Evolutionary conservation across 2,888 invertebrate genomes (phyloP).

Genomic region (Eretmocerus hayati): DNA sequence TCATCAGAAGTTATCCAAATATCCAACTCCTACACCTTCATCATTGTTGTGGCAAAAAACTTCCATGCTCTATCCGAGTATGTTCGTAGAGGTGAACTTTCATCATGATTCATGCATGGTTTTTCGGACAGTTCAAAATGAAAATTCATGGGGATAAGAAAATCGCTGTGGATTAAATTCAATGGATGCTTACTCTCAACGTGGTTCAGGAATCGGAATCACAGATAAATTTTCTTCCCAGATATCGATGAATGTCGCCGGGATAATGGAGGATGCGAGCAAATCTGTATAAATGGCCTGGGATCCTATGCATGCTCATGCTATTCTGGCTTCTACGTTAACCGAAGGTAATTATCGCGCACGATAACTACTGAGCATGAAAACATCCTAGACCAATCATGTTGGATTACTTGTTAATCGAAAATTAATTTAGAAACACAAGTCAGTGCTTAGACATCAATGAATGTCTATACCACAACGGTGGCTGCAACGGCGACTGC

Average conservation of each 20-base stretch:
- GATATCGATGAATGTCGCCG: slow-evolving; percentile 44
- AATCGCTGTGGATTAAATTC: too few species aligned
- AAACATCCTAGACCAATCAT: neutral
- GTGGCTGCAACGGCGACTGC: slow-evolving; percentile 45
- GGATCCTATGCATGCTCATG: slow-evolving; percentile 43
- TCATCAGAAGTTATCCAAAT: too few species aligned
- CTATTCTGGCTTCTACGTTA: slow-evolving; percentile 32
- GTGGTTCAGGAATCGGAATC: too few species aligned
- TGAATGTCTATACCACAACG: slow-evolving; percentile 42
- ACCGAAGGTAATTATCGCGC: slow-evolving; percentile 30
- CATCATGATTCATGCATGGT: too few species aligned
- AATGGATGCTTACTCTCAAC: too few species aligned
- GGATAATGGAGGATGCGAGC: slow-evolving; percentile 41
- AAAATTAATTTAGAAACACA: slow-evolving; percentile 30
- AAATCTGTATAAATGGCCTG: slow-evolving; percentile 42
- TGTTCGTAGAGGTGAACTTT: too few species aligned
- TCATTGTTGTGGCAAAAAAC: too few species aligned
- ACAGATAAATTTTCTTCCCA: too few species aligned
- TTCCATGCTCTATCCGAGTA: too few species aligned
- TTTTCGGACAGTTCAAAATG: too few species aligned
- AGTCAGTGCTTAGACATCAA: slow-evolving; percentile 42
- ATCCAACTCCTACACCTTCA: too few species aligned
- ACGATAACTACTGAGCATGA: neutral
- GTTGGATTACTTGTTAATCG: neutral
- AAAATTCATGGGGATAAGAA: too few species aligned